These are phyloP conservation scores for Erynnis tages DNA, from an alignment of 2,888 invertebrate genomes.

Conservation along the genomic window DNA sequence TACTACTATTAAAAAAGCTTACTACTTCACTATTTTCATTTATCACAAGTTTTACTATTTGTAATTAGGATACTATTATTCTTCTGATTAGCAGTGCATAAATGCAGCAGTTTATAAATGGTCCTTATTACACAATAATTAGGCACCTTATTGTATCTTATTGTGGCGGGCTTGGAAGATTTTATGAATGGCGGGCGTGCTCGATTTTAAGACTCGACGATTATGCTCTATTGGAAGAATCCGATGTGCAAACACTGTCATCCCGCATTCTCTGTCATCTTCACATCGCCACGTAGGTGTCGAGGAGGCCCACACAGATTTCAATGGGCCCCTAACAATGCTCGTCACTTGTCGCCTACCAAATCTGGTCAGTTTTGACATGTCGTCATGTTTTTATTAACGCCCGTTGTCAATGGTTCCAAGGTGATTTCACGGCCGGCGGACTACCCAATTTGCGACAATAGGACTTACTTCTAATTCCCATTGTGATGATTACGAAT, in stretches of 20 bases:
- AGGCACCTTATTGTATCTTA: slow-evolving; percentile 34
- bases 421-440: slow-evolving; percentile 64
- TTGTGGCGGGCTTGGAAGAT: slow-evolving; percentile 35
- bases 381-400: slow-evolving; percentile 79
- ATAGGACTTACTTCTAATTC: slow-evolving; percentile 73
- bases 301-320: slow-evolving; percentile 72
- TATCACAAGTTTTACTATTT: no score
- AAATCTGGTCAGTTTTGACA: slow-evolving; percentile 80
- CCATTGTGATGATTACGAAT: slow-evolving; percentile 65
- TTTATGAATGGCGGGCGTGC: slow-evolving; percentile 68
- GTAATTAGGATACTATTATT: no score
- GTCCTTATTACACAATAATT: slow-evolving; percentile 39
- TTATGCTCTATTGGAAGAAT: slow-evolving; percentile 61
- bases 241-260: slow-evolving; percentile 69
- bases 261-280: slow-evolving; percentile 45
- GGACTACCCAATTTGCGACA: slow-evolving; percentile 74
- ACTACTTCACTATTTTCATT: no score
- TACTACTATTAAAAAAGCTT: no score
- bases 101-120: no score
- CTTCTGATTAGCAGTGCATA: no score
- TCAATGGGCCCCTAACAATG: slow-evolving; percentile 67
- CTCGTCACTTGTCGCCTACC: slow-evolving; percentile 72
- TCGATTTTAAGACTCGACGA: slow-evolving; percentile 56
- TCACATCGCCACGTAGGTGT: slow-evolving; percentile 60
- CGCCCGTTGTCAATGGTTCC: slow-evolving; percentile 66